Percentiles rank a stretch among this genome's conserved stretches.
Evolutionary conservation across 2,888 invertebrate species (phyloP).

Genomic region (Xiphydria camelus): DNA sequence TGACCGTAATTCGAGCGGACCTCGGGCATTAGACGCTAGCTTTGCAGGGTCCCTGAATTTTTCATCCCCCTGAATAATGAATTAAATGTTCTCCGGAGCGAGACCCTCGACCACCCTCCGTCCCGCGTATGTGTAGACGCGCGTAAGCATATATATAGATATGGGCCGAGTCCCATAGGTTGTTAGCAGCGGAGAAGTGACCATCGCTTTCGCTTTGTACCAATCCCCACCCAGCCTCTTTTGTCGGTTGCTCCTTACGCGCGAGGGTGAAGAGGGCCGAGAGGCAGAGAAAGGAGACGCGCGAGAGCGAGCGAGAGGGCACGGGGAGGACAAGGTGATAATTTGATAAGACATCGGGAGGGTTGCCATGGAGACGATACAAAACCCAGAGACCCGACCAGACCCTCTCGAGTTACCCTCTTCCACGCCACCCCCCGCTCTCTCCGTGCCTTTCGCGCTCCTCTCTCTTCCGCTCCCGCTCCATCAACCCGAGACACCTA

Average conservation of each 20-base stretch:
- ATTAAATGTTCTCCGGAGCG: constrained; percentile 58
- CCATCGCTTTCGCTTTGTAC: constrained; percentile 45
- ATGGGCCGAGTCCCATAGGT: constrained; percentile 40
- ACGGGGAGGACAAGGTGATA: constrained; percentile 54
- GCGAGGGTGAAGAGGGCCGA: constrained; percentile 6
- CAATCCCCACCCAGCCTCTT: too few relatives aligned
- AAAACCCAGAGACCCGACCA: constrained; percentile 41
- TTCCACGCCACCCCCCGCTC: constrained; percentile 26
- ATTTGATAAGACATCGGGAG: constrained; percentile 58
- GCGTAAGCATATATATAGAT: constrained; percentile 21
- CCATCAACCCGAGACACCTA: constrained; percentile 29
- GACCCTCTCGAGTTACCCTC: constrained; percentile 19
- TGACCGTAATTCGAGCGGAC: constrained; percentile 13
- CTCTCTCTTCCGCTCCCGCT: constrained; percentile 21
- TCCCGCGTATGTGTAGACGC: constrained; percentile 17
- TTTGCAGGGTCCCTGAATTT: constrained; percentile 40
- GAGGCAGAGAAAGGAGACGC: constrained; percentile 4
- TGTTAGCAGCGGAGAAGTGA: constrained; percentile 50
- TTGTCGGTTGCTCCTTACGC: constrained; percentile 31
- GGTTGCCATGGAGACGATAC: constrained; percentile 56
- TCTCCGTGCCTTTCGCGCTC: constrained; percentile 22
- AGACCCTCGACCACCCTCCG: constrained; percentile 32
- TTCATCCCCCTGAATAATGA: constrained; percentile 55
- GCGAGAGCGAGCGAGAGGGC: constrained; percentile 16
- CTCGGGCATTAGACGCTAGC: constrained; percentile 24